These are phyloP conservation scores for Clarias laeviceps DNA, from an alignment of 2,797 vertebrate species.

Conservation along the genomic window DNA sequence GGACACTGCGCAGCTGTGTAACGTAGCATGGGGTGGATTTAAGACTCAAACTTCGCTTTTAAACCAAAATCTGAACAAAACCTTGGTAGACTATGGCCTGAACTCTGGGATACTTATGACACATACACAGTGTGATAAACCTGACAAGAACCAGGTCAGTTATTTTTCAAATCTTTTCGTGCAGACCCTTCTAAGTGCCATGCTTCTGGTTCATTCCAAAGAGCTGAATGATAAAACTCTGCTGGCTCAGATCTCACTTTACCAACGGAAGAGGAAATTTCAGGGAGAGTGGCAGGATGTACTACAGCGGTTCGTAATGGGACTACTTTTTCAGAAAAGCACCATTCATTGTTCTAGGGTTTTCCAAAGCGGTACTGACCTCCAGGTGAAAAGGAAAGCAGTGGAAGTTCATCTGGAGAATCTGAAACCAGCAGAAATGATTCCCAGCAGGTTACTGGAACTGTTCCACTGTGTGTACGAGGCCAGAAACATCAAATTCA, in stretches of 20 bases:
- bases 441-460: conserved; percentile 77
- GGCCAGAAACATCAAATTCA: conserved; percentile 63
- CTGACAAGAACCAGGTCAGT: conserved; percentile 40
- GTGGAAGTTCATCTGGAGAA: conserved; percentile 73
- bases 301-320: conserved; percentile 78
- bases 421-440: conserved; percentile 70
- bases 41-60: conserved; percentile 71
- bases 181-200: conserved; percentile 82
- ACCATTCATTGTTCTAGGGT: conserved; percentile 54
- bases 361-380: conserved; percentile 47
- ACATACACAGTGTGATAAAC: not conserved
- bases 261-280: conserved; percentile 78
- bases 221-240: conserved; percentile 75
- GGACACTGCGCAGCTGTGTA: conserved; percentile 69
- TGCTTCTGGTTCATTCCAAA: conserved; percentile 76
- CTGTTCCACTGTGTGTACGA: conserved; percentile 84
- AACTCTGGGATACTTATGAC: conserved; percentile 69
- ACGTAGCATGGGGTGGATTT: conserved; percentile 80
- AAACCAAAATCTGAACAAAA: conserved; percentile 39
- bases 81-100: conserved; percentile 73
- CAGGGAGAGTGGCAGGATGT: conserved; percentile 81
- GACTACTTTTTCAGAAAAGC: conserved; percentile 78
- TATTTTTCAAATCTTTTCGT: conserved; percentile 77
- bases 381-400: conserved; percentile 69
- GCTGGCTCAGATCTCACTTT: conserved; percentile 71